Evolutionary conservation across 2,888 invertebrate species (phyloP).

Genomic region (Polietes domitor): DNA sequence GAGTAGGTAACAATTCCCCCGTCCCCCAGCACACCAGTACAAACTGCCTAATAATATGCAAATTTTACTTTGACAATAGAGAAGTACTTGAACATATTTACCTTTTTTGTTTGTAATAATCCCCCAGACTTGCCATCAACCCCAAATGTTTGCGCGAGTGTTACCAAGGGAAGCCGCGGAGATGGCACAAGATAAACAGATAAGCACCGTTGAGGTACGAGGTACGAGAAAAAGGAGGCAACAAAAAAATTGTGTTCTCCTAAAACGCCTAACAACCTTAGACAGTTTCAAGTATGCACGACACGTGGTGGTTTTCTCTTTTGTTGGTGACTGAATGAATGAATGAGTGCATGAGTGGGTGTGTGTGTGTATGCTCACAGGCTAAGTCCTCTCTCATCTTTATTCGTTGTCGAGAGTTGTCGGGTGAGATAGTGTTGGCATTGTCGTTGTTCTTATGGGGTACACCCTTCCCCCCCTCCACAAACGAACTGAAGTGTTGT

Average conservation of each 20-base stretch:
- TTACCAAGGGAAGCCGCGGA: neutral
- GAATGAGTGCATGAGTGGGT: neutral
- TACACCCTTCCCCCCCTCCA: neutral
- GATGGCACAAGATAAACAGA: neutral
- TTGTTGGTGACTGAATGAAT: too few relatives aligned
- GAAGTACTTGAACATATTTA: neutral
- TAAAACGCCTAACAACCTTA: conserved; percentile 53
- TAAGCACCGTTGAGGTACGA: neutral
- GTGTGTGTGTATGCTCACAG: neutral
- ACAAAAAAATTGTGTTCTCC: neutral
- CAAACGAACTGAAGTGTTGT: conserved; percentile 1
- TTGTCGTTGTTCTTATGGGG: neutral
- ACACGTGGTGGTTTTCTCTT: neutral
- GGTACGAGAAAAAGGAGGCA: neutral
- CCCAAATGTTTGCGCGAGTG: neutral
- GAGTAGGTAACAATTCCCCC: neutral
- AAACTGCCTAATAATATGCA: neutral
- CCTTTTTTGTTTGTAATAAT: neutral
- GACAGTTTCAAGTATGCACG: conserved; percentile 53
- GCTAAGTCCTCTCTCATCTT: neutral
- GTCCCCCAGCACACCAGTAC: too few relatives aligned
- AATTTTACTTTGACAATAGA: neutral
- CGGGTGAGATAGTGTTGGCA: neutral
- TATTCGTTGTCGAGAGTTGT: neutral
- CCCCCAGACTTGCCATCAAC: neutral